phyloP scores from a whole-genome alignment of 2,113 vertebrate genomes.

The Athene noctua region DNA sequence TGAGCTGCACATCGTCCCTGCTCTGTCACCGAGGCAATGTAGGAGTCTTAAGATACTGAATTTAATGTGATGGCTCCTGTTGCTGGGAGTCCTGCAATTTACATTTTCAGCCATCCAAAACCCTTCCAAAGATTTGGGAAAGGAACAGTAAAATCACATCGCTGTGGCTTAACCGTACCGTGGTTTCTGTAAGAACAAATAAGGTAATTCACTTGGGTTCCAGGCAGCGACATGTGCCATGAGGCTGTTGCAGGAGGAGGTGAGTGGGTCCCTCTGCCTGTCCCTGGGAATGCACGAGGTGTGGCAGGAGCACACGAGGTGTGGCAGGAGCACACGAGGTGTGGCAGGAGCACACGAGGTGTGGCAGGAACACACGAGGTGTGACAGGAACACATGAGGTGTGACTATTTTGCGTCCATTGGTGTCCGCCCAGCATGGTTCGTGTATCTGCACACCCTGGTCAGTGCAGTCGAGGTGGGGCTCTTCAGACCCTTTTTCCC shows the following conservation, averaged over 20 bases:
- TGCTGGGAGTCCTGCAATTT: not conserved
- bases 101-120: not conserved
- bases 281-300: accelerated
- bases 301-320: too few relatives aligned
- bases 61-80: not conserved
- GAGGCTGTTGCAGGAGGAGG: not conserved
- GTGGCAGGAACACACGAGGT: not conserved
- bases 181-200: not conserved
- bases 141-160: not conserved
- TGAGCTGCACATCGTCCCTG: not conserved
- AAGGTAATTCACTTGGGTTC: not conserved
- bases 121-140: not conserved
- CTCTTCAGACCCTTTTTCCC: not conserved
- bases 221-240: accelerated
- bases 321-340: not conserved
- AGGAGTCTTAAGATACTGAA: not conserved
- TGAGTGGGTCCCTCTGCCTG: not conserved
- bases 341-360: too few relatives aligned
- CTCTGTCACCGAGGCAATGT: not conserved
- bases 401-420: not conserved
- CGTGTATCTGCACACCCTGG: not conserved
- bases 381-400: too few relatives aligned
- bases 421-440: not conserved
- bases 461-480: not conserved
- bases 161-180: not conserved